Conservation (phyloP, 2,113 vertebrate genomes). For the Apteryx mantelli region DNA sequence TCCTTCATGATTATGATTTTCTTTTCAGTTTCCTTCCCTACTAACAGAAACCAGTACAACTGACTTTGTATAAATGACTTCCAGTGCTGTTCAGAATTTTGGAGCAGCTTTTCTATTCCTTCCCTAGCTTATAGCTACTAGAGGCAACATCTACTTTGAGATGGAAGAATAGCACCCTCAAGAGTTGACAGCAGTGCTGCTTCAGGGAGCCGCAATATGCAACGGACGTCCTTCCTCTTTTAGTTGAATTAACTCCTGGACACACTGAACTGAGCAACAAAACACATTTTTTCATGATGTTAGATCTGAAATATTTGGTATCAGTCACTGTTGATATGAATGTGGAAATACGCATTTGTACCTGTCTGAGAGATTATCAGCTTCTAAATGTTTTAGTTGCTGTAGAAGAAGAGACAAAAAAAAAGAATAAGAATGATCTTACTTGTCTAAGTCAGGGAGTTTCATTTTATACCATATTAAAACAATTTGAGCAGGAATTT, state of each 20-base stretch:
- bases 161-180: slow-evolving; percentile 74
- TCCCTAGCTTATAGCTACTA: not conserved
- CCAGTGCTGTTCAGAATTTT: not conserved
- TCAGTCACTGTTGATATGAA: not conserved
- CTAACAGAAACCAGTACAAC: not conserved
- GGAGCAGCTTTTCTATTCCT: not conserved
- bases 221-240: slow-evolving; percentile 15
- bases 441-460: not conserved
- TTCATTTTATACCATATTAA: not conserved
- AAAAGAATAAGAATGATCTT: not conserved
- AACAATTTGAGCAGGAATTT: not conserved
- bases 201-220: not conserved
- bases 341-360: not conserved
- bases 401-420: not conserved
- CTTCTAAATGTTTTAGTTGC: not conserved
- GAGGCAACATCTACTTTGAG: not conserved
- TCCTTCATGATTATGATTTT: not conserved
- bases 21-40: not conserved
- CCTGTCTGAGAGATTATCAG: not conserved
- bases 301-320: not conserved
- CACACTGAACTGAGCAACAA: not conserved
- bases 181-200: slow-evolving; percentile 49
- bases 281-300: not conserved
- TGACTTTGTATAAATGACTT: not conserved
- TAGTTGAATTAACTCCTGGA: not conserved